Percentiles rank a stretch among this genome's conserved stretches.
phyloP scores from a whole-genome alignment of 92 coral and sea anemone species.

The Plumapathes pennacea region DNA sequence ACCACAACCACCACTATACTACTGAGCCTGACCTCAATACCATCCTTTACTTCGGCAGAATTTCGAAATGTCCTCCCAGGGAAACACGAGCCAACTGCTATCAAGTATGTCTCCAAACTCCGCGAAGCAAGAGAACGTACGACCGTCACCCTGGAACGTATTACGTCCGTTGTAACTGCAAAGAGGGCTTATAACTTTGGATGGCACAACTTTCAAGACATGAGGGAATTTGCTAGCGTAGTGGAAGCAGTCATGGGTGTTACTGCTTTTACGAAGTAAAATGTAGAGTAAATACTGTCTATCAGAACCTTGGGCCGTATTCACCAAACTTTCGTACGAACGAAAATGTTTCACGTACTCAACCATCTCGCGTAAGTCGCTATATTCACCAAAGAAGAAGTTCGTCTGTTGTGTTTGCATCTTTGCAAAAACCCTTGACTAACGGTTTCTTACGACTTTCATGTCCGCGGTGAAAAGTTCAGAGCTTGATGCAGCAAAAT shows the following conservation, averaged over 20 bases:
- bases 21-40: too few species aligned
- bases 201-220: slow-evolving; percentile 14
- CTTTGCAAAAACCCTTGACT: too few species aligned
- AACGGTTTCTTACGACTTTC: too few species aligned
- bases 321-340: too few species aligned
- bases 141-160: slow-evolving; percentile 7
- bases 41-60: slow-evolving; percentile 19
- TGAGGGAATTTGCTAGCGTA: slow-evolving; percentile 15
- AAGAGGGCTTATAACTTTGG: slow-evolving; percentile 19
- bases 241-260: slow-evolving; percentile 33
- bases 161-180: slow-evolving; percentile 31
- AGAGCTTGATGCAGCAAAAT: too few species aligned
- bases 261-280: slow-evolving; percentile 10
- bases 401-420: slow-evolving; percentile 17
- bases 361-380: slow-evolving; percentile 15
- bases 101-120: slow-evolving; percentile 16
- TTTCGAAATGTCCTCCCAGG: slow-evolving; percentile 50
- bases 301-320: too few species aligned
- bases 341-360: too few species aligned
- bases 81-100: slow-evolving; percentile 34
- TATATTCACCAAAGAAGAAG: slow-evolving; percentile 23
- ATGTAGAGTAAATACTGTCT: too few species aligned
- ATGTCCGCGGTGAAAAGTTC: too few species aligned
- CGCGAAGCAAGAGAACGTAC: slow-evolving; percentile 3
- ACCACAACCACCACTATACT: too few species aligned